Evolutionary conservation across 2,888 invertebrate genomes (phyloP).

Genomic region (Cheilosia scutellata): DNA sequence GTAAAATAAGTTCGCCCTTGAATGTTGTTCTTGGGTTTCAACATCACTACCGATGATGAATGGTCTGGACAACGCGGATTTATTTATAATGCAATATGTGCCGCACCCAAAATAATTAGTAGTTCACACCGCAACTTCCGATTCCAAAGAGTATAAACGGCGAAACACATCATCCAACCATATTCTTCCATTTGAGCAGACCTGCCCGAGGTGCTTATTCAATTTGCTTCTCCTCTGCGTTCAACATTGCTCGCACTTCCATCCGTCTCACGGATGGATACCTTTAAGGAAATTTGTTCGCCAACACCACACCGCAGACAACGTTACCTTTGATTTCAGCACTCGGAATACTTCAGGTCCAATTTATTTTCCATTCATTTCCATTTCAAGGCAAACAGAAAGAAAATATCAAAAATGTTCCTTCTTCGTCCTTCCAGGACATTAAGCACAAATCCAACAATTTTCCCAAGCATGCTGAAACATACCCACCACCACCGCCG

Average conservation of each 20-base stretch:
- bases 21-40: too few species aligned
- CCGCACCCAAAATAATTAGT: too few species aligned
- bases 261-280: slow-evolving; percentile 36
- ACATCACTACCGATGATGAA: too few species aligned
- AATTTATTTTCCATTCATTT: slow-evolving; percentile 64
- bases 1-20: too few species aligned
- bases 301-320: neutral
- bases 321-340: slow-evolving; percentile 33
- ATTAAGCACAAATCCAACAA: slow-evolving; percentile 70
- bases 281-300: slow-evolving; percentile 34
- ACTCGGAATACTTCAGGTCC: slow-evolving; percentile 38
- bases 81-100: too few species aligned
- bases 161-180: neutral
- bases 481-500: slow-evolving; percentile 5
- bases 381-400: slow-evolving; percentile 32
- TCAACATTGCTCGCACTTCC: neutral
- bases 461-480: slow-evolving; percentile 13
- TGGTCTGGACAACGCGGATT: too few species aligned
- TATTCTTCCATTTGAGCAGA: neutral
- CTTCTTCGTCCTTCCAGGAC: slow-evolving; percentile 53
- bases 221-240: slow-evolving; percentile 7
- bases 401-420: slow-evolving; percentile 26
- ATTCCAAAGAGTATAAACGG: neutral
- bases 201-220: slow-evolving; percentile 13
- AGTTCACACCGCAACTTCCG: neutral